Evolutionary conservation across 1,140 invertebrate genomes (phyloP), one percentile per base, ranked within the genome.

Genomic region (Leptopilina clavipes): DNA sequence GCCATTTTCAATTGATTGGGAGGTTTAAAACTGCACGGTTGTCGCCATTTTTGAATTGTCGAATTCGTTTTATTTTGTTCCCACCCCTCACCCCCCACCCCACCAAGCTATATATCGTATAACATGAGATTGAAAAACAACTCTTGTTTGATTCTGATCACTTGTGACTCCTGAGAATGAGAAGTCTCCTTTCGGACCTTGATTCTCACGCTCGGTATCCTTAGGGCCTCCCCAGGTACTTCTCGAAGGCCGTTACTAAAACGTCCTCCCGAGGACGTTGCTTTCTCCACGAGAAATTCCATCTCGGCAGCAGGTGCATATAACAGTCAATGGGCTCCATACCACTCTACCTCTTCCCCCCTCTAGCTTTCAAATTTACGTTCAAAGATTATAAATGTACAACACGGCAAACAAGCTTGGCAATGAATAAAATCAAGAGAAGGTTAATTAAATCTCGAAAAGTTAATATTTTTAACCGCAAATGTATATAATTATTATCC

Each of bases 121-220:
- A 40, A 40, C 9, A 40, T 7, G 9, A 3, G 37, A 37, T 43
- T 79, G 73, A 81, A 79, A 79, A 70, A 31, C 25, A 89, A 84
- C 88, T 89, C 87, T 81, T 89, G 76, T 52, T 74, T 43, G 45
- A 40, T 88, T 78, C 84, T 89, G 84, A 75, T 74, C 75, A 82
- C 86, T 88, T 89, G 86, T 82, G 88, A 88, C 74, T 74, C 80
- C 85, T 87, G 86, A 87, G 87, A 90, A 89, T 83, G 81, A 76
- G 56, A 84, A 82, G 81, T 78, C 82, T 82, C 82, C 83, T 87
- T 87, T 84, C 81, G 84, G 86, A 84, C 77, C 84, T 83, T 72
- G 79, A 81, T 89, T 89, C 85, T 89, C 86, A 88, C 85, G 85
- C 85, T 89, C 78, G 72, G 76, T 81, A 82, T 82, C 80, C 83